Evolutionary conservation across 1,140 invertebrate genomes (phyloP).

Genomic region (Micrasema minimum): DNA sequence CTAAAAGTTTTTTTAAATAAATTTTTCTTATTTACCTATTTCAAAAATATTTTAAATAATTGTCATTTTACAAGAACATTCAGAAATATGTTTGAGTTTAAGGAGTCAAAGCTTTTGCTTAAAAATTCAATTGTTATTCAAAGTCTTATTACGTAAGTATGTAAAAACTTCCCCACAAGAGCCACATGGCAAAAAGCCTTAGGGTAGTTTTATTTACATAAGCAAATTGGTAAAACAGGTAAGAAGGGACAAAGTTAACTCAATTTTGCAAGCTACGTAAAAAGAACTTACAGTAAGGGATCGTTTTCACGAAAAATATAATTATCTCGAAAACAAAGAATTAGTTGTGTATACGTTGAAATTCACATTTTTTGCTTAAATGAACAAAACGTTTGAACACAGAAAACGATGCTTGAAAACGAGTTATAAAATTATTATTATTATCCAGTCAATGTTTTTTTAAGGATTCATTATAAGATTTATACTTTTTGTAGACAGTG

Average conservation of each 20-base stretch:
- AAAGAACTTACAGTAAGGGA: slow-evolving; percentile 44
- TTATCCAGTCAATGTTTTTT: too few relatives aligned
- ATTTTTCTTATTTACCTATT: too few relatives aligned
- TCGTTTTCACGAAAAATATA: slow-evolving; percentile 22
- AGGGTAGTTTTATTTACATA: slow-evolving; percentile 53
- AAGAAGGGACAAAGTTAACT: slow-evolving; percentile 50
- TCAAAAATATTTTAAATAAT: too few relatives aligned
- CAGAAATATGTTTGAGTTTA: neutral
- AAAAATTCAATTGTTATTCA: slow-evolving; percentile 51
- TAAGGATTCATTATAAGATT: too few relatives aligned
- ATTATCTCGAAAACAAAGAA: slow-evolving; percentile 7
- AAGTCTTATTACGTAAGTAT: slow-evolving; percentile 35
- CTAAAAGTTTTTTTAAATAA: too few relatives aligned
- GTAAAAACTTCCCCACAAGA: slow-evolving; percentile 29
- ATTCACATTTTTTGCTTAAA: too few relatives aligned
- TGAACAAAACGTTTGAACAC: too few relatives aligned
- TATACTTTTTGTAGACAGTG: too few relatives aligned
- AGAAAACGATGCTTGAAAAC: neutral
- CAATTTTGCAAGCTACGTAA: slow-evolving; percentile 43
- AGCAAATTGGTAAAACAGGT: slow-evolving; percentile 55
- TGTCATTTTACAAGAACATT: too few relatives aligned
- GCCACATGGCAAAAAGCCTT: slow-evolving; percentile 33
- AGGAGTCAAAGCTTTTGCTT: slow-evolving; percentile 18
- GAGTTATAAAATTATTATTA: too few relatives aligned
- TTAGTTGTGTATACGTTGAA: slow-evolving; percentile 5